phyloP scores from a whole-genome alignment of 2,888 invertebrate species.

The Drosophila nr. perissopoda region DNA sequence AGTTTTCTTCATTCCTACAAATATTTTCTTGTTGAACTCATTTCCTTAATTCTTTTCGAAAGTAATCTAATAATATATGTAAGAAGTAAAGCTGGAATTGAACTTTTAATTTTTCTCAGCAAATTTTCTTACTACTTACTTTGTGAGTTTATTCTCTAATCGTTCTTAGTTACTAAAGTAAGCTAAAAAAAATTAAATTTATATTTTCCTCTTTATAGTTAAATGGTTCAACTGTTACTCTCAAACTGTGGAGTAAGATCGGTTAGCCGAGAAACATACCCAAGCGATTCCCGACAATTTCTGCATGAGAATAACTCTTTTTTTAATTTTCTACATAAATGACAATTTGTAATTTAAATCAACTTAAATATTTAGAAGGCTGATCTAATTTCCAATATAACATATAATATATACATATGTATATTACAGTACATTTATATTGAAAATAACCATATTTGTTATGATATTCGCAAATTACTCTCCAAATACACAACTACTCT shows the following conservation, averaged over 20 bases:
- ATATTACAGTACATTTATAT: background rate
- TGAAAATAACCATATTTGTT: background rate
- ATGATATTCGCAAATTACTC: background rate
- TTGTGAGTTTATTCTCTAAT: background rate
- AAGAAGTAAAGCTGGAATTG: background rate
- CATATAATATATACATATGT: too few relatives aligned
- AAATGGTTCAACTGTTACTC: background rate
- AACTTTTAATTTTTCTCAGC: background rate
- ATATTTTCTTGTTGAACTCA: background rate
- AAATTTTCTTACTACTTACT: background rate
- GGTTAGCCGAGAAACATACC: background rate
- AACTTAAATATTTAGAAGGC: background rate
- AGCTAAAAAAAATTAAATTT: background rate
- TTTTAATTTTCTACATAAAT: background rate
- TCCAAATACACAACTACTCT: background rate
- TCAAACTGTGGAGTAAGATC: conserved; percentile 15
- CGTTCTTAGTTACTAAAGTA: background rate
- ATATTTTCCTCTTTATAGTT: too few relatives aligned
- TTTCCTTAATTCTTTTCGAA: background rate
- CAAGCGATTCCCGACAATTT: background rate
- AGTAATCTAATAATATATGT: background rate
- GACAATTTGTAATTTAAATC: background rate
- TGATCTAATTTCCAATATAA: too few relatives aligned
- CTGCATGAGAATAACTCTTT: background rate
- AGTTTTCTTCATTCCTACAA: background rate